Evolutionary conservation across 2,113 vertebrate species (phyloP), one percentile per base, ranked within the genome.

Genomic region (Macquaria australasica): DNA sequence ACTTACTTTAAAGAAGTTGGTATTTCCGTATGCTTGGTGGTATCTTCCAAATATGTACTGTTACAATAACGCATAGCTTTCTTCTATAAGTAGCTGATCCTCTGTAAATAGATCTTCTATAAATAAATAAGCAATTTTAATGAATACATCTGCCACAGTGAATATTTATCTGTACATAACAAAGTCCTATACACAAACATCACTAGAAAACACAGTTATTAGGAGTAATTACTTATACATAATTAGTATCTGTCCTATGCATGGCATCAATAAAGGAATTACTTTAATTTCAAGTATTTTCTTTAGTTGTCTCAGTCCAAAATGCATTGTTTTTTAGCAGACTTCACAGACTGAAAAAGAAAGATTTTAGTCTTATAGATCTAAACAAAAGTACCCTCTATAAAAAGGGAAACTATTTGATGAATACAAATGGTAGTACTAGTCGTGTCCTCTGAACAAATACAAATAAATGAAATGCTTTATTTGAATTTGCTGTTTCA

Each of bases 391-490:
- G 5, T 34, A 51, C 1, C 12, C 23, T 18, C 34, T 39, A 2
- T 16, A 15, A 53, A 41, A 43, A 45, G n/a, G 3, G 0, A 34
- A 41, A 37, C 5, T 1, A 45, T 31, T 45, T 31, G 3, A 45
- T 74, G 1, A 16, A 34, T 75, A n/a, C 6, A 62, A 64, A 12
- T 18, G 21, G 21, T 3, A 2, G 8, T 8, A 31, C 39, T 31
- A 4, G 3, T 12, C 4, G 28, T 76, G 45, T n/a, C 77, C 23
- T 39, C 43, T 51, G 21, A 62, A 28, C 12, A 39, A 60, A 53
- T 11, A 37, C 60, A 81, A 7, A 72, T 74, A 9, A 73, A 51
- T 58, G 3, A 73, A 68, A 86, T 31, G 74, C 28, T 63, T 83
- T 39, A 53, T 55, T 50, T 31, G 2, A 78, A 67, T 39, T 64